A percentile compares a stretch with the other conserved stretches of the same genome.
Conservation (phyloP, 2,888 invertebrate genomes). For the Galeopsomyia nigrocyanea region DNA sequence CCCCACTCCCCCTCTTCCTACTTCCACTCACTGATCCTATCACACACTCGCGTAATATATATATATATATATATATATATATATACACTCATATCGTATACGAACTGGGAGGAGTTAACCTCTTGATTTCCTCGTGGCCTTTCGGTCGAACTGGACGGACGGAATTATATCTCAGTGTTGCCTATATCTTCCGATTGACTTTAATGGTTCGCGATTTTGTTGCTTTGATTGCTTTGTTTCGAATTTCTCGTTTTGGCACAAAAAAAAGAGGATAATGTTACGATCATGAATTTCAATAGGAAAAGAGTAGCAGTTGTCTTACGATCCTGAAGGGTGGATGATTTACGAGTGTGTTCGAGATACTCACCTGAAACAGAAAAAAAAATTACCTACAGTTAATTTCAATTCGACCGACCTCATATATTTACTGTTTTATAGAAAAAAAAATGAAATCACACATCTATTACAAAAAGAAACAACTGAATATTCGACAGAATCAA, state of each 20-base stretch:
- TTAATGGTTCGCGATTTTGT: background rate
- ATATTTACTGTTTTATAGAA: background rate
- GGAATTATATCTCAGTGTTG: too few relatives aligned
- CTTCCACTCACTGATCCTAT: slow-evolving; percentile 24
- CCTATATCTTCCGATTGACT: too few relatives aligned
- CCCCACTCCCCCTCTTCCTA: background rate
- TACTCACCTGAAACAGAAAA: slow-evolving; percentile 40
- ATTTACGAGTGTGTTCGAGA: background rate
- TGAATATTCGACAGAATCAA: too few relatives aligned
- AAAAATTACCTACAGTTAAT: too few relatives aligned
- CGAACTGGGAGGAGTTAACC: background rate
- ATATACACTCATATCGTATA: too few relatives aligned
- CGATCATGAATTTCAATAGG: too few relatives aligned
- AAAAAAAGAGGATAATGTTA: too few relatives aligned
- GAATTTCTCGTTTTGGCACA: background rate
- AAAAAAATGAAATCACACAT: background rate
- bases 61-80: too few relatives aligned
- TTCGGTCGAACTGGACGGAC: background rate
- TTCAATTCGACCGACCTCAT: too few relatives aligned
- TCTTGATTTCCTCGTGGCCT: background rate
- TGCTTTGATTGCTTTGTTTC: background rate
- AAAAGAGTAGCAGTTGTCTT: slow-evolving; percentile 4
- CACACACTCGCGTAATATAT: slow-evolving; percentile 4
- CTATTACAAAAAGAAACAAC: background rate
- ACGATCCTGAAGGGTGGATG: background rate